A percentile compares a stretch with the other conserved stretches of the same genome.
phyloP scores from a whole-genome alignment of 2,113 vertebrate species.

The Trochalopteron elliotii region DNA sequence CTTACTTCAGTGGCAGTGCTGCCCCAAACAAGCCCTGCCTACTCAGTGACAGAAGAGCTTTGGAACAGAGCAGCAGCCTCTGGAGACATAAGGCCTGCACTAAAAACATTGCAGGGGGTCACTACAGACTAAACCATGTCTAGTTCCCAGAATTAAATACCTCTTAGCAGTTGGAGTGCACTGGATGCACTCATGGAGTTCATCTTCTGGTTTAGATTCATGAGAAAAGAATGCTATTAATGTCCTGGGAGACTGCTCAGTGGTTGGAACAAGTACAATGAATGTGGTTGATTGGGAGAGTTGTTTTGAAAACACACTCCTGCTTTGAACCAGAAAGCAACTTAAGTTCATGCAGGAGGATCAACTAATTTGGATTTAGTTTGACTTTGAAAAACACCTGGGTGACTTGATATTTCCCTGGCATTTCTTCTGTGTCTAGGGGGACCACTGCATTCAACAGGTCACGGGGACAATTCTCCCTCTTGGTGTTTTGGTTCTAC shows the following conservation, averaged over 20 bases:
- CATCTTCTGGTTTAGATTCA: not conserved
- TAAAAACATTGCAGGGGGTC: not conserved
- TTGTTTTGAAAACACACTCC: not conserved
- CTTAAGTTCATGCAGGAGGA: not conserved
- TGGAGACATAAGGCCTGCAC: not conserved
- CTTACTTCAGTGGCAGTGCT: not conserved
- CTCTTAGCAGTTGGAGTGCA: not conserved
- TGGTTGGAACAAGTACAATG: not conserved
- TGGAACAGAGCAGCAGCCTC: not conserved
- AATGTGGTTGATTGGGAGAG: not conserved
- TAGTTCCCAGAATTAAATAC: not conserved
- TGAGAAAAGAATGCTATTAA: not conserved
- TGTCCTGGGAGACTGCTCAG: not conserved
- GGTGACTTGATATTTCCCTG: not conserved
- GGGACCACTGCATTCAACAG: rapidly evolving
- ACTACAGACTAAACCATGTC: not conserved
- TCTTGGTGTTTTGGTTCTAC: rapidly evolving
- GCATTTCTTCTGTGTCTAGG: not conserved
- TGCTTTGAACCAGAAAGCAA: not conserved
- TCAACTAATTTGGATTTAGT: not conserved
- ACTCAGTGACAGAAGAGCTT: not conserved
- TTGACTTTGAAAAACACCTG: not conserved
- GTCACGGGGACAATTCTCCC: not conserved
- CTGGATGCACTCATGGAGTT: not conserved
- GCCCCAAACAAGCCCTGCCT: not conserved